Percentiles rank a stretch among this genome's conserved stretches.
Conservation (phyloP, 2,888 invertebrate species). For the Lasioglossum leucozonium region DNA sequence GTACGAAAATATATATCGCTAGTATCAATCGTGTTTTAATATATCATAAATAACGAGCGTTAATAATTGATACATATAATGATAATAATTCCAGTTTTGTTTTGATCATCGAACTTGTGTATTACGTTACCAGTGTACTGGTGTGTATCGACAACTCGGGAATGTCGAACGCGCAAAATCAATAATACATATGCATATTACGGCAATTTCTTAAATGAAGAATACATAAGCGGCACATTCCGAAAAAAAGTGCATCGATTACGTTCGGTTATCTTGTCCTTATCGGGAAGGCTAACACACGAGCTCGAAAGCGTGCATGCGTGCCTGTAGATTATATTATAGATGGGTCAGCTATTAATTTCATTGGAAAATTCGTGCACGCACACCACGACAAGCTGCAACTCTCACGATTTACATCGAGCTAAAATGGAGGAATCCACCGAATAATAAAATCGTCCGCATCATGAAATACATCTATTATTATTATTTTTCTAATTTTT, state of each 20-base stretch:
- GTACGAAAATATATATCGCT: neutral
- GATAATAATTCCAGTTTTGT: slow-evolving; percentile 24
- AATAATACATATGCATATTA: slow-evolving; percentile 22
- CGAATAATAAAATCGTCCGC: slow-evolving; percentile 4
- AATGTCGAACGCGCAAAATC: slow-evolving; percentile 37
- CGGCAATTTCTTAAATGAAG: slow-evolving; percentile 28
- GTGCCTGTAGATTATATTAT: neutral
- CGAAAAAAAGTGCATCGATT: slow-evolving; percentile 28
- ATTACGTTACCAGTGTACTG: neutral
- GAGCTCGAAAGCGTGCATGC: neutral
- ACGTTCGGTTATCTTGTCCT: slow-evolving; percentile 37
- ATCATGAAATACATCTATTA: too few relatives aligned
- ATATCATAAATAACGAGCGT: neutral
- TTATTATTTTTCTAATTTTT: too few relatives aligned
- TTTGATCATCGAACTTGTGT: neutral
- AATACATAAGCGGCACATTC: slow-evolving; percentile 9
- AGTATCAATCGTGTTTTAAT: neutral
- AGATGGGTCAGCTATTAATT: slow-evolving; percentile 37
- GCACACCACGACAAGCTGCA: slow-evolving; percentile 5
- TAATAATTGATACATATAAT: slow-evolving; percentile 19
- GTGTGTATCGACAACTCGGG: neutral
- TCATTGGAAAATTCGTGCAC: slow-evolving; percentile 42
- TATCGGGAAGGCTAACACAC: slow-evolving; percentile 45
- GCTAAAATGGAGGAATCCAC: slow-evolving; percentile 41
- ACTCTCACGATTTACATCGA: slow-evolving; percentile 40